Percentiles rank a stretch among this genome's conserved stretches.
These are phyloP conservation scores for Cepphus grylle DNA, from an alignment of 2,113 vertebrate genomes.

Conservation along the genomic window DNA sequence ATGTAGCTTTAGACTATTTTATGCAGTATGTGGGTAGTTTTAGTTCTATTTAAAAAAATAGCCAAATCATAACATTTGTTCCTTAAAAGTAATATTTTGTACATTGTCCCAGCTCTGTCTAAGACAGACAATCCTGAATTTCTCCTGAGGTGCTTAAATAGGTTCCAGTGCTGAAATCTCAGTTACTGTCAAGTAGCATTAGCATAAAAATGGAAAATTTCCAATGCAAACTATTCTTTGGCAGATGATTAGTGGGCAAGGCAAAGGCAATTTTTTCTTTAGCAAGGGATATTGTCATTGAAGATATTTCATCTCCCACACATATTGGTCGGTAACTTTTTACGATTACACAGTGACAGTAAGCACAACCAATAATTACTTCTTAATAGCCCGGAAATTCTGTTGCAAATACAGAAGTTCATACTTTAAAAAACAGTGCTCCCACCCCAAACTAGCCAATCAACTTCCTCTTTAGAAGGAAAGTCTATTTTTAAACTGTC, in stretches of 20 bases:
- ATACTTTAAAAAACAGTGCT: background rate
- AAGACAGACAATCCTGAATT: background rate
- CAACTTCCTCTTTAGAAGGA: background rate
- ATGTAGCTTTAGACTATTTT: background rate
- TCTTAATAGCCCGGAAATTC: background rate
- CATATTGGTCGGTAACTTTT: background rate
- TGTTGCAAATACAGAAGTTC: background rate
- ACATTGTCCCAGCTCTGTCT: background rate
- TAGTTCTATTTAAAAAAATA: background rate
- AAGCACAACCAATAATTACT: background rate
- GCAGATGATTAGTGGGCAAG: background rate
- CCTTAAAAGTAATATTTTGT: background rate
- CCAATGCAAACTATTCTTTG: background rate
- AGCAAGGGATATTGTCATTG: background rate
- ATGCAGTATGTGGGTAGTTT: background rate
- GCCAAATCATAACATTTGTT: background rate
- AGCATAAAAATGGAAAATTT: background rate
- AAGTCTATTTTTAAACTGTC: background rate
- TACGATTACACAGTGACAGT: background rate
- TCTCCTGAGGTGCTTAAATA: background rate
- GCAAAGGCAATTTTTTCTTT: background rate
- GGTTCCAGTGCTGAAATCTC: background rate
- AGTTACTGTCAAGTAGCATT: background rate
- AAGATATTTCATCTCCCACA: background rate
- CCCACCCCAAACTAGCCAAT: background rate